These are phyloP conservation scores for Drosophila atroscutellata DNA, from an alignment of 2,888 invertebrate genomes.

Conservation along the genomic window DNA sequence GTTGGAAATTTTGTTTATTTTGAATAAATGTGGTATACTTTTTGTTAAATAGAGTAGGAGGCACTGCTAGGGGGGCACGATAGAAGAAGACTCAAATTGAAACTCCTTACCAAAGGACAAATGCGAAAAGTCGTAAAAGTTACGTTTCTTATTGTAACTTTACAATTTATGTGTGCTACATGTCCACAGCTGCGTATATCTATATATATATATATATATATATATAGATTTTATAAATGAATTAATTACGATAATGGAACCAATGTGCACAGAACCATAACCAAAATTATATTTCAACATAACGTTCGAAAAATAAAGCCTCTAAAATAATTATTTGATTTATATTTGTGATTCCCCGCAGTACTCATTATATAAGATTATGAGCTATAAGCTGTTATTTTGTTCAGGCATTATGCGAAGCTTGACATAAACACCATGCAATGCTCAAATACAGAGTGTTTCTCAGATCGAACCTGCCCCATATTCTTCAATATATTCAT, in stretches of 20 bases:
- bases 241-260: not conserved
- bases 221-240: not conserved
- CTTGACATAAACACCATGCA: not conserved
- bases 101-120: not conserved
- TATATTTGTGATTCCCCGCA: not conserved
- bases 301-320: not conserved
- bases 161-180: not conserved
- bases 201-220: no score
- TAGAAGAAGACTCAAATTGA: not conserved
- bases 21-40: not conserved
- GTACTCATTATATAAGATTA: not conserved
- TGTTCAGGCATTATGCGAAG: not conserved
- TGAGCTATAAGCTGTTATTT: not conserved
- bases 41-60: not conserved
- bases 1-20: not conserved
- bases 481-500: slow-evolving; percentile 33
- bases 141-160: not conserved
- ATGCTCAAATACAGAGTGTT: slow-evolving; percentile 22
- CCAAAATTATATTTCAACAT: not conserved
- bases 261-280: not conserved
- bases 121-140: not conserved
- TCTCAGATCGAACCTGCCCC: slow-evolving; percentile 38
- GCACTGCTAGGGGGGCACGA: not conserved
- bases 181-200: not conserved
- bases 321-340: not conserved